Evolutionary conservation across 1,140 invertebrate genomes (phyloP), one percentile per base, ranked within the genome.

Genomic region (Heliothis subflexa): DNA sequence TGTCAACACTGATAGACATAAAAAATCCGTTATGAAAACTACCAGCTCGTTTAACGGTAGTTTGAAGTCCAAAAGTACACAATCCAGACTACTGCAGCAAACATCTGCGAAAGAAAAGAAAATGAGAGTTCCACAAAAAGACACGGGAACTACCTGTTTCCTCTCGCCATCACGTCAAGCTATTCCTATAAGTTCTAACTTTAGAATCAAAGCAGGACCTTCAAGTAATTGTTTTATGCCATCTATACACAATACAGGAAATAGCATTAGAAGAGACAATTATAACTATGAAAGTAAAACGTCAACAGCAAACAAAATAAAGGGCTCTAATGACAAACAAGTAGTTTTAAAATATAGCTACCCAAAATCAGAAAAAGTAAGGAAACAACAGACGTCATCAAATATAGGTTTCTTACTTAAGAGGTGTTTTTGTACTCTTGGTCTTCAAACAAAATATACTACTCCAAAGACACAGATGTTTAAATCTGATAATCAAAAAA

Each of bases 141-240:
- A 55, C 21, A 55, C 21, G 54, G 40, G 33, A 21, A 3, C 40
- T 11, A n/a, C 40, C 3, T 1, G 10, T 72, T 5, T n/a, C 13
- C 16, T 14, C 55, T 72, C 52, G 10, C 49, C n/a, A 1, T 28
- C 50, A 28, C 50, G 52, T 16, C 52, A 50, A 50, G 12, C 54
- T 21, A 11, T 64, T 21, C 62, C 16, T 45, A 57, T 61, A 25
- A 55, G 61, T 3, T 74, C 70, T 50, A 59, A 55, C 2, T 61
- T 70, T 40, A 78, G 40, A 47, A 55, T 66, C 54, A 66, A 80
- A 40, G 25, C 61, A 18, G 64, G 70, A 52, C 59, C 62, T 70
- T 79, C 49, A 59, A 80, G 40, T 18, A 75, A 54, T 45, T 16
- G 16, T 21, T 47, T 47, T 11, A 11, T 47, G 10, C 12, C 2